Percentiles rank a stretch among this genome's conserved stretches.
Conservation (phyloP, 2,113 vertebrate species). For the Agapornis roseicollis region DNA sequence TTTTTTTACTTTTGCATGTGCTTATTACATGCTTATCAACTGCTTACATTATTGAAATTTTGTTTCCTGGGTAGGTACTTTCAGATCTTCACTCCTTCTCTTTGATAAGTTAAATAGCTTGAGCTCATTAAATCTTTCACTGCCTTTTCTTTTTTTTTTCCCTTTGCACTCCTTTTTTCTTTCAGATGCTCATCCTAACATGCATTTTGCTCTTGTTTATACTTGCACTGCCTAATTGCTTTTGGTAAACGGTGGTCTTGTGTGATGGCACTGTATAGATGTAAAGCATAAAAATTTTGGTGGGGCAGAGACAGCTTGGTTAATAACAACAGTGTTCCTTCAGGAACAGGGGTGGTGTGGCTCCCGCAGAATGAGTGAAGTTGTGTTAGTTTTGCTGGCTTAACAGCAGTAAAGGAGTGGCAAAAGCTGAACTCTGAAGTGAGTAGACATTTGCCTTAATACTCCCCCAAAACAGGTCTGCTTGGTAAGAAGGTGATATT, state of each 20-base stretch:
- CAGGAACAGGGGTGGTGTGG: neutral
- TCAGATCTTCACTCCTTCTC: constrained; percentile 43
- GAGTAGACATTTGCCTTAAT: neutral
- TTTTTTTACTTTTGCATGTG: neutral
- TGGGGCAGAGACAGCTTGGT: neutral
- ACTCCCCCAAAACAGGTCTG: neutral
- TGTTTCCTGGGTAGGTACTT: constrained; percentile 20
- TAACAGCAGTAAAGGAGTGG: neutral
- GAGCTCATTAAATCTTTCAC: constrained; percentile 56
- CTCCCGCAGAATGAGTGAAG: neutral
- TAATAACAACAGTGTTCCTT: neutral
- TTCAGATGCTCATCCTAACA: neutral
- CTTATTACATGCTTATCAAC: constrained; percentile 34
- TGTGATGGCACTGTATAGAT: neutral
- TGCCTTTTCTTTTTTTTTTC: neutral
- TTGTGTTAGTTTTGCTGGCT: neutral
- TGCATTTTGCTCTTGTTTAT: constrained; percentile 33
- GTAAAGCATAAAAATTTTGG: neutral
- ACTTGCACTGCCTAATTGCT: neutral
- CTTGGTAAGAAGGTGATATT: neutral
- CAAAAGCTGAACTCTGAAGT: neutral
- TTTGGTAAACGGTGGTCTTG: neutral
- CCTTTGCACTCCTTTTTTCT: constrained; percentile 6
- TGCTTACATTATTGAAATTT: constrained; percentile 55
- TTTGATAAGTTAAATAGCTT: constrained; percentile 63